These are phyloP conservation scores for Drosophila glabriapex DNA, from an alignment of 2,888 invertebrate species.

Conservation along the genomic window DNA sequence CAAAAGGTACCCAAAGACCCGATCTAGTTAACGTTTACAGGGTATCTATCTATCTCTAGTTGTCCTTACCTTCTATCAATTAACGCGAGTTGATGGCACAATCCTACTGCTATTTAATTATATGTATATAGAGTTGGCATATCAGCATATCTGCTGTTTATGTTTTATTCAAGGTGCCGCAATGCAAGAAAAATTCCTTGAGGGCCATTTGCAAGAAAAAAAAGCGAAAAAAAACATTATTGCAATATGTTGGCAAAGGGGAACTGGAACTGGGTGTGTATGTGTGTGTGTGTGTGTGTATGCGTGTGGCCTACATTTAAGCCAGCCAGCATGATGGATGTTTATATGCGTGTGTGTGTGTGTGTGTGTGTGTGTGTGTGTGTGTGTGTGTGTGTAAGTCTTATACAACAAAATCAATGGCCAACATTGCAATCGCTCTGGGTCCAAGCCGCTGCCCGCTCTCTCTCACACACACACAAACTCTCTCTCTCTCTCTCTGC, in stretches of 20 bases:
- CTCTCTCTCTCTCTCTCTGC: slow-evolving; percentile 2
- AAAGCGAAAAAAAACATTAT: slow-evolving; percentile 28
- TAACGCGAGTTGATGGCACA: background rate
- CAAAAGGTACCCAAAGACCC: background rate
- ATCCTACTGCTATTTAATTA: background rate
- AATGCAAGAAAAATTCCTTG: slow-evolving; percentile 48
- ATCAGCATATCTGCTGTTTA: slow-evolving; percentile 2
- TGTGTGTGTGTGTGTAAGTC: slow-evolving; percentile 33
- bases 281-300: slow-evolving; percentile 21
- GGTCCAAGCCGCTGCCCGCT: slow-evolving; percentile 45
- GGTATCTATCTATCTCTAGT: background rate
- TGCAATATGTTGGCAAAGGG: slow-evolving; percentile 25
- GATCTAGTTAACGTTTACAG: background rate
- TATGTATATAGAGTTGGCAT: background rate
- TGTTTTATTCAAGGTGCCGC: slow-evolving; percentile 43
- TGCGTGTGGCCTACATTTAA: slow-evolving; percentile 69
- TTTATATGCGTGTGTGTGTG: slow-evolving; percentile 10
- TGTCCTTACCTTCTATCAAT: background rate
- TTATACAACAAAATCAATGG: slow-evolving; percentile 78
- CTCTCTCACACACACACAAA: slow-evolving; percentile 8
- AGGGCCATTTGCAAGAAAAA: slow-evolving; percentile 47
- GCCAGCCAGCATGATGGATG: slow-evolving; percentile 57
- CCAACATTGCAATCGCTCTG: slow-evolving; percentile 66
- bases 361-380: slow-evolving; percentile 17
- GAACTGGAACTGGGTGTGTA: slow-evolving; percentile 27